phyloP scores from a whole-genome alignment of 2,113 vertebrate genomes.

The Trochalopteron elliotii region DNA sequence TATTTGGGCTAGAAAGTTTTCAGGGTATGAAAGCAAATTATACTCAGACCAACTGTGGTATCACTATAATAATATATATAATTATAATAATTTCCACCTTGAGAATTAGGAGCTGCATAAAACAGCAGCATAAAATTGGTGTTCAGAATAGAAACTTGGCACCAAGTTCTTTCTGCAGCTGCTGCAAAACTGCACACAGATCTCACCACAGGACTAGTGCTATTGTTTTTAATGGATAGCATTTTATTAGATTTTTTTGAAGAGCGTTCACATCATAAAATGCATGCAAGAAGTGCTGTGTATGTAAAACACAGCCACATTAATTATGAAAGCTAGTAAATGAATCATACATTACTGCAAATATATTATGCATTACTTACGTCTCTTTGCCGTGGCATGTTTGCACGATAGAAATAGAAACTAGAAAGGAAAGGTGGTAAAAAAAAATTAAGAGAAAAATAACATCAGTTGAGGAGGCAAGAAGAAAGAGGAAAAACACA shows the following conservation, averaged over 20 bases:
- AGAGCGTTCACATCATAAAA: too few relatives aligned
- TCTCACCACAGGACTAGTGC: not conserved
- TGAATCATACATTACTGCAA: too few relatives aligned
- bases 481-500: not conserved
- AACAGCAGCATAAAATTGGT: not conserved
- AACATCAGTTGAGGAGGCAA: not conserved
- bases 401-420: too few relatives aligned
- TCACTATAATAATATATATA: not conserved
- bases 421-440: not conserved
- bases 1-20: constrained; percentile 22
- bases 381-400: too few relatives aligned
- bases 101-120: not conserved
- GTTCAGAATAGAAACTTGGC: not conserved
- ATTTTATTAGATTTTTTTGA: too few relatives aligned
- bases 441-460: not conserved
- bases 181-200: not conserved
- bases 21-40: not conserved
- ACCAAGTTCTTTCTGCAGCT: not conserved
- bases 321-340: too few relatives aligned
- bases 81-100: constrained; percentile 8
- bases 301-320: too few relatives aligned
- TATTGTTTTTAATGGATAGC: constrained; percentile 30
- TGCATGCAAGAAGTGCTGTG: too few relatives aligned
- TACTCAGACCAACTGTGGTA: not conserved
- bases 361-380: too few relatives aligned